Base-by-base conservation (phyloP, 1,140 invertebrate species). In the Aphaenogaster ashmeadi region DNA sequence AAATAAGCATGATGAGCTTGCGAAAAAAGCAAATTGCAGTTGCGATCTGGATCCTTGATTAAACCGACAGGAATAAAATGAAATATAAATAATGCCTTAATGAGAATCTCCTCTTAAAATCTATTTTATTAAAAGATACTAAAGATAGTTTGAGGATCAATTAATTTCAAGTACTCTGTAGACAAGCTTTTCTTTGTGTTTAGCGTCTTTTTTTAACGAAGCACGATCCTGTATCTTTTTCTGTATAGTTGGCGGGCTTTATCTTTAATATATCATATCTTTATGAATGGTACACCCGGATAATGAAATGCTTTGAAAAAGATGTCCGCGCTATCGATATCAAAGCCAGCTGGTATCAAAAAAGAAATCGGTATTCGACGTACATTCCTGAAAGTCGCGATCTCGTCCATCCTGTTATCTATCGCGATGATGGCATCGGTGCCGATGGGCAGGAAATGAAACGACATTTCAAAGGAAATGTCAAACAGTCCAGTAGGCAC, bases 391-490 rank as follows among this genome's bases (percentile, higher is more conserved):
- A 80, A 81, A 89, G 85, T 87, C 74, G 66, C 74, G 85, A 90
- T 90, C 86, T 89, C 89, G 89, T 90, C 89, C 83, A 77, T 90
- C 75, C 85, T 80, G 87, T 87, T 64, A 88, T 78, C 86, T 90
- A 75, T 87, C 71, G 72, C 85, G 71, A 78, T 85, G 88, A 90
- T 81, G 88, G 67, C 89, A 58, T 64, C 88, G 89, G 78, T 87
- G 86, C 74, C 88, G 88, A 90, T 90, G 81, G 88, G 88, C 81
- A 64, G 89, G 89, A 90, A 90, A 90, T 90, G 89, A 87, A 87
- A 90, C 88, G 89, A 90, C 89, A 58, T 90, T 84, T 85, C 86
- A 89, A 90, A 90, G 89, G 88, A 90, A 90, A 90, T 86, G 86
- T 90, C 88, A 90, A 87, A 90, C 86, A 66, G 78, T 84, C 71